Conservation (phyloP, 53 echinoderm and acorn worm genomes). For the Zoroaster sp. region DNA sequence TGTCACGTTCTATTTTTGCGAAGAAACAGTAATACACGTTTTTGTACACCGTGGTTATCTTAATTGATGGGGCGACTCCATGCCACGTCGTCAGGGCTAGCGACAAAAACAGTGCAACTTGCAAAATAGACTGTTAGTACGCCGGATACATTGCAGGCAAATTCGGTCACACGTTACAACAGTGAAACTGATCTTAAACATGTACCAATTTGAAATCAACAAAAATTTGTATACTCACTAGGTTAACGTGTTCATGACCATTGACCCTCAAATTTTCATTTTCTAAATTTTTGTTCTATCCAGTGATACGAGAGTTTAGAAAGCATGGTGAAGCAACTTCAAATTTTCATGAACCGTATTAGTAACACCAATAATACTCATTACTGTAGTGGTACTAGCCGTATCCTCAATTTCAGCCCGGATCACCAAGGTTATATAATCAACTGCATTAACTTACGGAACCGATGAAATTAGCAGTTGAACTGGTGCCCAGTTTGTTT, state of each 20-base stretch:
- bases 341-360: too few relatives aligned
- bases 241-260: constrained; percentile 86
- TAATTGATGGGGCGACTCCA: background rate
- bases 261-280: constrained; percentile 99
- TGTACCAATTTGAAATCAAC: background rate
- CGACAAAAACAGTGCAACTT: too few relatives aligned
- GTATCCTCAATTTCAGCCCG: background rate
- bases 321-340: background rate
- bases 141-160: too few relatives aligned
- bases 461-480: background rate
- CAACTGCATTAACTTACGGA: background rate
- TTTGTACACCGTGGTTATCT: background rate
- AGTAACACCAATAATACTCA: background rate
- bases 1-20: too few relatives aligned
- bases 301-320: background rate
- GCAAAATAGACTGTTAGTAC: too few relatives aligned
- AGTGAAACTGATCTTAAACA: background rate
- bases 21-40: background rate
- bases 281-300: background rate
- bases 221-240: constrained; percentile 76
- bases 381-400: too few relatives aligned
- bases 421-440: background rate
- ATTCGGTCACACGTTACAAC: background rate
- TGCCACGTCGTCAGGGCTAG: background rate
- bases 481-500: background rate